phyloP scores from a whole-genome alignment of 2,888 invertebrate genomes.

The Linyphia triangularis region DNA sequence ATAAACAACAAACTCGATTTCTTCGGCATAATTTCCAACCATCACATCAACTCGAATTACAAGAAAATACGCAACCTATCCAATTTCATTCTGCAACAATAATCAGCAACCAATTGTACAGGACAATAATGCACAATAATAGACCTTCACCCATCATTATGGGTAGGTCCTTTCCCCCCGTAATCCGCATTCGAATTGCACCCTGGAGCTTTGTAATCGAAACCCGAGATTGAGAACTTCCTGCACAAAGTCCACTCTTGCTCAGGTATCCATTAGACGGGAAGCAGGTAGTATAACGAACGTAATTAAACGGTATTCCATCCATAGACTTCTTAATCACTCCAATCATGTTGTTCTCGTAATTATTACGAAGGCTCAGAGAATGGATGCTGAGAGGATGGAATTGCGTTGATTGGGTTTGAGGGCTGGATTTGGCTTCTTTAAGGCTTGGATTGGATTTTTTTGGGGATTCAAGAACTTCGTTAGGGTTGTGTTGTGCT shows the following conservation, averaged over 20 bases:
- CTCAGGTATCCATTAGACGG: background rate
- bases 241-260: background rate
- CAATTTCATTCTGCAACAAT: too few species aligned
- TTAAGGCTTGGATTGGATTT: too few species aligned
- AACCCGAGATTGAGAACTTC: background rate
- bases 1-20: too few species aligned
- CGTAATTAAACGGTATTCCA: constrained; percentile 10
- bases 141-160: background rate
- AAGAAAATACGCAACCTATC: too few species aligned
- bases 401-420: background rate
- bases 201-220: background rate
- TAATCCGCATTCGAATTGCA: background rate
- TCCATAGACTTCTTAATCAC: constrained; percentile 6
- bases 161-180: too few species aligned
- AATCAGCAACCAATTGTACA: too few species aligned
- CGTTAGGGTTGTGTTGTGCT: too few species aligned
- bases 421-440: too few species aligned
- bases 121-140: background rate
- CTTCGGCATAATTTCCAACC: too few species aligned
- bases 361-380: background rate
- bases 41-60: too few species aligned
- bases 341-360: background rate
- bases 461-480: too few species aligned
- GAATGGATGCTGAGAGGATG: too few species aligned
- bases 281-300: constrained; percentile 13